Evolutionary conservation across 1,140 invertebrate genomes (phyloP).

Genomic region (Anthonomus grandis): DNA sequence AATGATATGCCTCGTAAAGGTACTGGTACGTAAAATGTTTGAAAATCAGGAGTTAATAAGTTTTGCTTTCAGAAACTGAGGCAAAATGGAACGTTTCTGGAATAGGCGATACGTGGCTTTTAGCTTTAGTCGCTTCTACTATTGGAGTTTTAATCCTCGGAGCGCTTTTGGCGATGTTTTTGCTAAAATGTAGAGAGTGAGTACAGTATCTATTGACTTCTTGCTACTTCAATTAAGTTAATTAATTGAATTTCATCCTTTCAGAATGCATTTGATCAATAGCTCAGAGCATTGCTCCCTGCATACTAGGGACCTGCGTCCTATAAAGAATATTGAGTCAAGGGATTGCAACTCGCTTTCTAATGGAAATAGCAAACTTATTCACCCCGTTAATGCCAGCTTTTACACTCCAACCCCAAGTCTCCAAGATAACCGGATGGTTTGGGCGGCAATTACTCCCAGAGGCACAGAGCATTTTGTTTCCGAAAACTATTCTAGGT

Average conservation of each 20-base stretch:
- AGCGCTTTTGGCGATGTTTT: conserved; percentile 69
- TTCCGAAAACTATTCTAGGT: conserved; percentile 56
- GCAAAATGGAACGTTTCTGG: conserved; percentile 44
- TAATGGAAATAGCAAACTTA: conserved; percentile 38
- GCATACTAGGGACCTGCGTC: conserved; percentile 35
- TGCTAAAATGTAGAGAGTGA: conserved; percentile 79
- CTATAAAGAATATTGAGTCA: conserved; percentile 37
- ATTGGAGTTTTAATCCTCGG: conserved; percentile 74
- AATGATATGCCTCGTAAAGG: conserved; percentile 72
- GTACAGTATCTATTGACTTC: conserved; percentile 50
- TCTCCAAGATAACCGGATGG: conserved; percentile 60
- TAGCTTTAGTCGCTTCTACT: conserved; percentile 74
- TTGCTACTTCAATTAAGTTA: no score
- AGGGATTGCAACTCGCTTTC: conserved; percentile 37
- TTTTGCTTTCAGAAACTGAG: conserved; percentile 39
- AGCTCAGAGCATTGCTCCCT: conserved; percentile 40
- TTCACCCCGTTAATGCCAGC: conserved; percentile 40
- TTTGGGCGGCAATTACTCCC: conserved; percentile 81
- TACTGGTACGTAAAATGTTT: conserved; percentile 35
- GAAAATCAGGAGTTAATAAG: neutral
- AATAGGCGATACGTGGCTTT: conserved; percentile 75
- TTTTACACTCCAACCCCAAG: conserved; percentile 39
- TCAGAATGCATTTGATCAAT: conserved; percentile 45
- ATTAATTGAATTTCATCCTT: conserved; percentile 13
- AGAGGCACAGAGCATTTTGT: conserved; percentile 70